These are phyloP conservation scores for Sebastes nivosus DNA, from an alignment of 2,797 vertebrate species.

Conservation along the genomic window DNA sequence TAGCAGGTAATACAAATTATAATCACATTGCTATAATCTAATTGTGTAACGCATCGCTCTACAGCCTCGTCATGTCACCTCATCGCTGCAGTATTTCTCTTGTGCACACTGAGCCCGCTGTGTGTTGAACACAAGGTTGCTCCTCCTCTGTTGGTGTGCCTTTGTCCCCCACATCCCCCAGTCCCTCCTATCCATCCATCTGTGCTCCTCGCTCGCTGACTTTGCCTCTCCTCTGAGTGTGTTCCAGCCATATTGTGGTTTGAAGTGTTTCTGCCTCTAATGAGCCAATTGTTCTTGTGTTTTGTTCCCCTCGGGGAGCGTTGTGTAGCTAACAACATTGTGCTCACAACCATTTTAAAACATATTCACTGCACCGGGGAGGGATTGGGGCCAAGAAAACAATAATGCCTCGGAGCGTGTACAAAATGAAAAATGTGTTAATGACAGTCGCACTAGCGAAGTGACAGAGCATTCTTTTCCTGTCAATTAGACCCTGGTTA, in stretches of 20 bases:
- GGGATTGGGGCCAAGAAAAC: conserved; percentile 68
- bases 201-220: conserved; percentile 62
- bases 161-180: conserved; percentile 5
- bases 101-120: background rate
- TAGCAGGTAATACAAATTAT: conserved; percentile 25
- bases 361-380: conserved; percentile 67
- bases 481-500: conserved; percentile 78
- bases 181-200: conserved; percentile 59
- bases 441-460: conserved; percentile 59
- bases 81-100: conserved; percentile 30
- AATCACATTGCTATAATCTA: conserved; percentile 41
- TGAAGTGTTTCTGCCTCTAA: conserved; percentile 75
- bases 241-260: conserved; percentile 66
- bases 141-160: conserved; percentile 16
- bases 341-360: conserved; percentile 75
- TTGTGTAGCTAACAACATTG: conserved; percentile 73
- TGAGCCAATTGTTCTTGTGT: conserved; percentile 78
- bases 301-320: conserved; percentile 64
- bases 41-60: conserved; percentile 26
- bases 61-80: conserved; percentile 16
- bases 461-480: conserved; percentile 73
- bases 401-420: conserved; percentile 70
- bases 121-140: conserved; percentile 26
- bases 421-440: conserved; percentile 77
- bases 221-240: conserved; percentile 66